These are phyloP conservation scores for Miniopterus natalensis DNA, from an alignment of 2,113 vertebrate species.

Conservation along the genomic window DNA sequence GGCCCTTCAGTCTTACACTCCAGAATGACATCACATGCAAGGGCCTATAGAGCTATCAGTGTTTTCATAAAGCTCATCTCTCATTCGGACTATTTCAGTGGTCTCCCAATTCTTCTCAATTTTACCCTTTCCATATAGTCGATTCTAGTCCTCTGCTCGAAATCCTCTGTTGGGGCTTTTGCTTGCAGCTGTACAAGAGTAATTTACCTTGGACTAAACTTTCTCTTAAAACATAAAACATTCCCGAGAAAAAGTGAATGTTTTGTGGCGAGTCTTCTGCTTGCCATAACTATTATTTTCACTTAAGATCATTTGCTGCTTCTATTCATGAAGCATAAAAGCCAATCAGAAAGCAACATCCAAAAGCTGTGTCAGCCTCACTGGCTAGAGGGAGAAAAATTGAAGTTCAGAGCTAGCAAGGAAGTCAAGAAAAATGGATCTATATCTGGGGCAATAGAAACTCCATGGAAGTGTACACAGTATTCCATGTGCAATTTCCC, in stretches of 20 bases:
- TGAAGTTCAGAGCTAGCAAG: neutral
- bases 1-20: neutral
- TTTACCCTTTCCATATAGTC: neutral
- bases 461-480: neutral
- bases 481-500: neutral
- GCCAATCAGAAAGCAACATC: neutral
- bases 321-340: neutral
- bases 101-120: neutral
- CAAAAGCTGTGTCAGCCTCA: neutral
- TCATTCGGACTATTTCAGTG: neutral
- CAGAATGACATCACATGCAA: neutral
- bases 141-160: neutral
- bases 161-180: neutral
- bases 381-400: neutral
- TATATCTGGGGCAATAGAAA: neutral
- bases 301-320: neutral
- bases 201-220: neutral
- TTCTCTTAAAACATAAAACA: neutral
- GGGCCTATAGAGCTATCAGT: fast-evolving
- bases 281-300: neutral
- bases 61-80: neutral
- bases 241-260: neutral
- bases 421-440: neutral
- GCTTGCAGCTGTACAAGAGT: neutral
- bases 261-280: neutral